A percentile compares a stretch with the other conserved stretches of the same genome.
Evolutionary conservation across 2,888 invertebrate species (phyloP).

Genomic region (Drosophila formosana): DNA sequence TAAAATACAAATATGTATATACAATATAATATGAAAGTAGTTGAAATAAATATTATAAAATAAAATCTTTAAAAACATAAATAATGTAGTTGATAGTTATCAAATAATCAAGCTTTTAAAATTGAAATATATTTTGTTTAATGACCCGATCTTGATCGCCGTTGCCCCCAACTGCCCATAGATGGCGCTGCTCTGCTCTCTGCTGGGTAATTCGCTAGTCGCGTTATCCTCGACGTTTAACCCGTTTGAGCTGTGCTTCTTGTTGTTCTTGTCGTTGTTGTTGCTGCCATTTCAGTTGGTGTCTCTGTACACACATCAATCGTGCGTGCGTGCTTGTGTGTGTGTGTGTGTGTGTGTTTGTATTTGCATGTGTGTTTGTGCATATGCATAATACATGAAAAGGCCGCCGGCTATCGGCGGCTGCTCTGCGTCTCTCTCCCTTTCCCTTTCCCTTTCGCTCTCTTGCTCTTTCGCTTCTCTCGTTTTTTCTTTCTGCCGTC

Average conservation of each 20-base stretch:
- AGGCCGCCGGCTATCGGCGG: slow-evolving; percentile 47
- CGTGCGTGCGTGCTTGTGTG: slow-evolving; percentile 21
- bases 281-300: slow-evolving; percentile 46
- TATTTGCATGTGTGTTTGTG: slow-evolving; percentile 28
- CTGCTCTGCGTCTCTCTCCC: slow-evolving; percentile 37
- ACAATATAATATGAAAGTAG: too few relatives aligned
- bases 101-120: too few relatives aligned
- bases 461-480: background rate
- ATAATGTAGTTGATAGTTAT: background rate
- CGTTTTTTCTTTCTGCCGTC: background rate
- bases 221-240: background rate
- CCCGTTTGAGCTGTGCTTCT: slow-evolving; percentile 13
- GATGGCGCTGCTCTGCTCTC: background rate
- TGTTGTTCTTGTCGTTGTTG: slow-evolving; percentile 27
- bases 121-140: too few relatives aligned
- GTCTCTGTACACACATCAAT: slow-evolving; percentile 53
- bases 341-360: slow-evolving; percentile 21
- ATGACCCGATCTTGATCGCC: too few relatives aligned
- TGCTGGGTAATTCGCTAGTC: slow-evolving; percentile 15
- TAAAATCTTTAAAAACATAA: too few relatives aligned
- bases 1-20: too few relatives aligned
- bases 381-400: slow-evolving; percentile 70
- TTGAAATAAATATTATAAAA: too few relatives aligned
- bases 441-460: slow-evolving; percentile 2
- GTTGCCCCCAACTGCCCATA: background rate